Percentiles rank a stretch among this genome's conserved stretches.
phyloP scores from a whole-genome alignment of 1,140 invertebrate species.

The Potamilus streckersoni region DNA sequence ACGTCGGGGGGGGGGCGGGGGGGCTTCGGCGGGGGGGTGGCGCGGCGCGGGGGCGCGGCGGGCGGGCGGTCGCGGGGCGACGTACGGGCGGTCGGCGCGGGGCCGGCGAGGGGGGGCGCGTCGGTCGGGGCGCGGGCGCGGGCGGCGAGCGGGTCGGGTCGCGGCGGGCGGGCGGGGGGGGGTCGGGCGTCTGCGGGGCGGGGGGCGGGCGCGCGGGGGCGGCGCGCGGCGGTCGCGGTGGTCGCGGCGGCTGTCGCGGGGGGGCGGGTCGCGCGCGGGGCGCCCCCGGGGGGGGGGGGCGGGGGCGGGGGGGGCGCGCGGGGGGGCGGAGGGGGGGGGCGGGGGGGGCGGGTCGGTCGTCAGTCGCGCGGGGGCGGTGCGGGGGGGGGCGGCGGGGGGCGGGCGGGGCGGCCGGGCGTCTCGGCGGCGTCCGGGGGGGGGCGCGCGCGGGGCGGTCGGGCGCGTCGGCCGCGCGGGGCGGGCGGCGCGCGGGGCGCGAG shows the following conservation, averaged over 20 bases:
- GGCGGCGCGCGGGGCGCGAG: neutral
- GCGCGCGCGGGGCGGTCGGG: neutral
- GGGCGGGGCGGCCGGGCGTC: no score
- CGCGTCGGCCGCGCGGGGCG: neutral
- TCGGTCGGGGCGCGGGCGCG: neutral
- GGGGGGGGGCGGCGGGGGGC: no score
- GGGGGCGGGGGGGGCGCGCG: no score
- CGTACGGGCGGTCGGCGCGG: neutral
- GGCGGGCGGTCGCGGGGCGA: neutral
- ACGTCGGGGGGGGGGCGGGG: neutral
- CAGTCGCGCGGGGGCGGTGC: no score
- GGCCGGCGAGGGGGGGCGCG: neutral
- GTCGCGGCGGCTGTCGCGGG: no score
- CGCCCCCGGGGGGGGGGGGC: no score
- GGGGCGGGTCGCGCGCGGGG: no score
- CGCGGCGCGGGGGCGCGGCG: neutral
- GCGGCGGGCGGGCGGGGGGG: neutral
- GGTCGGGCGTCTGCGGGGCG: neutral
- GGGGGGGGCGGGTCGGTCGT: no score
- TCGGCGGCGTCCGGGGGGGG: no score
- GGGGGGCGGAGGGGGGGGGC: no score
- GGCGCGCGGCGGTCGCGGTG: neutral
- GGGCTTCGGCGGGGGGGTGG: neutral
- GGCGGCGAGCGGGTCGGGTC: neutral
- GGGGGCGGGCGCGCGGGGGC: neutral